Conservation (phyloP, 1,140 invertebrate species). For the Fopius arisanus region DNA sequence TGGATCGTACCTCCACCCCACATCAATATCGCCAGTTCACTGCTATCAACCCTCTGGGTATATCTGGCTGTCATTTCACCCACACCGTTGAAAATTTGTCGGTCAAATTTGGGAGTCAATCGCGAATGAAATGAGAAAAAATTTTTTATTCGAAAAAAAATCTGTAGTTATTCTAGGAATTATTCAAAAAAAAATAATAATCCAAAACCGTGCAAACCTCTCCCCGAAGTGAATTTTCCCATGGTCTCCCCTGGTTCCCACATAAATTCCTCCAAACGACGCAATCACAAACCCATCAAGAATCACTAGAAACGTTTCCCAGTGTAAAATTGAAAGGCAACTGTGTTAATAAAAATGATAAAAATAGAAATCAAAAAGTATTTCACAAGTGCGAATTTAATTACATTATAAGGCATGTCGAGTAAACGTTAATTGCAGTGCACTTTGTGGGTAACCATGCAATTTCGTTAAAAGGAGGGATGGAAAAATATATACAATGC, state of each 20-base stretch:
- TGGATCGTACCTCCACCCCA: too few relatives aligned
- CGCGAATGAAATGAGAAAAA: too few relatives aligned
- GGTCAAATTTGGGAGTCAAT: too few relatives aligned
- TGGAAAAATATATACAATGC: conserved; percentile 9
- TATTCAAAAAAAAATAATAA: too few relatives aligned
- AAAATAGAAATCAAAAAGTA: background rate
- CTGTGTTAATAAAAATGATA: background rate
- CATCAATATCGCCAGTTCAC: too few relatives aligned
- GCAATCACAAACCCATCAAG: background rate
- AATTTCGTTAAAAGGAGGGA: conserved; percentile 8
- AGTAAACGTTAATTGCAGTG: conserved; percentile 3
- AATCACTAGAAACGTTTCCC: background rate
- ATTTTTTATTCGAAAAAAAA: too few relatives aligned
- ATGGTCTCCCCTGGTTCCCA: background rate
- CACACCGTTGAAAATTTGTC: too few relatives aligned
- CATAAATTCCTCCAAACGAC: background rate
- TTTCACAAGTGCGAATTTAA: conserved; percentile 4
- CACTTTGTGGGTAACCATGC: conserved; percentile 12
- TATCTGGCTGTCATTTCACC: too few relatives aligned
- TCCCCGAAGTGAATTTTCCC: background rate
- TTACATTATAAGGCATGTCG: conserved; percentile 14
- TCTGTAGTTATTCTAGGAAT: too few relatives aligned
- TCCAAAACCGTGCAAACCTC: background rate
- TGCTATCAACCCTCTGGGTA: too few relatives aligned
- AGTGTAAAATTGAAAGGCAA: background rate